phyloP scores from a whole-genome alignment of 2,797 vertebrate species.

The Tenualosa thibaudeaui region DNA sequence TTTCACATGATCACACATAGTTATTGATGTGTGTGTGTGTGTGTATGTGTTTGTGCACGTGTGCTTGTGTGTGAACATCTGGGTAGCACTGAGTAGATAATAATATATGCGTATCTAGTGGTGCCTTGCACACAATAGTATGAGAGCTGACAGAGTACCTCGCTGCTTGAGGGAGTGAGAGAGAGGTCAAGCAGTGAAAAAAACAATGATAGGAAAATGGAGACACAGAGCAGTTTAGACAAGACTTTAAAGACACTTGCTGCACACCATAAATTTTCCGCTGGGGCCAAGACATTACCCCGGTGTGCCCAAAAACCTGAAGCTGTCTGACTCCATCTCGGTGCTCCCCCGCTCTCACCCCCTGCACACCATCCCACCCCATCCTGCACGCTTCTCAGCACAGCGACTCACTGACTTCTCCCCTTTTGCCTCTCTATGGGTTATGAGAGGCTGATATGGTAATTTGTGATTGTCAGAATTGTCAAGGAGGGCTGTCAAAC shows the following conservation, averaged over 20 bases:
- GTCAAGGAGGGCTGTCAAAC: constrained; percentile 38
- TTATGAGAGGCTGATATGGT: constrained; percentile 35
- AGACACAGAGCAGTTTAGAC: not conserved
- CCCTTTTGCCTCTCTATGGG: constrained; percentile 30
- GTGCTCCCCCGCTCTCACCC: not conserved
- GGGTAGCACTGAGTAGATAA: not conserved
- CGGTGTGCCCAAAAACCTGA: not conserved
- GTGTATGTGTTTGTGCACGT: not conserved
- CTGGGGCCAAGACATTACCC: not conserved
- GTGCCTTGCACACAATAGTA: not conserved
- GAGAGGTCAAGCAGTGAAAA: not conserved
- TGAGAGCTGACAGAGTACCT: not conserved
- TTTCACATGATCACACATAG: not conserved
- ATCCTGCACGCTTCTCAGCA: not conserved
- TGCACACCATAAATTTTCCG: not conserved
- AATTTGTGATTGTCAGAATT: constrained; percentile 45
- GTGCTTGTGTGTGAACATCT: not conserved
- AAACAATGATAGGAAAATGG: not conserved
- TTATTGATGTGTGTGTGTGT: not conserved
- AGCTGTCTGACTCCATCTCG: not conserved
- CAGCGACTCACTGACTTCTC: constrained; percentile 19
- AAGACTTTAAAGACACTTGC: constrained; percentile 1
- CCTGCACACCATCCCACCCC: too few relatives aligned
- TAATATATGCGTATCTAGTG: not conserved
- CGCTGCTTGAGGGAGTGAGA: not conserved